Base-by-base conservation (phyloP, 1,140 invertebrate genomes). In the Drosophila pseudoobscura region DNA sequence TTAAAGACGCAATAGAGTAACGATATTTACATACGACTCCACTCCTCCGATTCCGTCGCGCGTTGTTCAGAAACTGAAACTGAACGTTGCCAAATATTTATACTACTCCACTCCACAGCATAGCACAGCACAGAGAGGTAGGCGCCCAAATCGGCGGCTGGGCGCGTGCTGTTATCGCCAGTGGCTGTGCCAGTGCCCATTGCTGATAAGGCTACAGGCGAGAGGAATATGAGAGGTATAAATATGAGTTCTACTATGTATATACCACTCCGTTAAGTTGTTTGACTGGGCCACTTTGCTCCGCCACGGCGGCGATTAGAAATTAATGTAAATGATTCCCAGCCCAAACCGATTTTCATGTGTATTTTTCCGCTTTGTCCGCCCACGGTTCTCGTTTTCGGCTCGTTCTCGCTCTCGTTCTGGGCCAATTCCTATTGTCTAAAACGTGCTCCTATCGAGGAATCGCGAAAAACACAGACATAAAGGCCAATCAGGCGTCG, bases 21-120 rank as follows among this genome's bases (percentile, higher is more conserved):
- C 15, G n/a, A 64, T 74, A 75, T 75, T 75, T 74, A 74, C 70
- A 75, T 75, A 65, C 49, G 61, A 58, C 43, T 65, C 47, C 71
- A 44, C 43, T 65, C 47, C 71, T 49, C 60, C 71, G 54, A 20
- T 44, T 75, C 53, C 51, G 51, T 47, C 31, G 44, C 47, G 53
- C 29, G 61, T 64, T 75, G 44, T 47, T 75, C 49, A 65, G 60
- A 58, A 58, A 75, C 71, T 65, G 35, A 74, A 73, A 39, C 35
- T 11, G 35, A 39, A 35, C 43, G 61, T 58, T 75, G 71, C 72
- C 60, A 75, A 75, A 75, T 75, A 75, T 53, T 74, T 75, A 41
- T 35, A 65, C 53, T 52, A 35, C 15, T 45, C 41, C 45, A 15
- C 39, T 45, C 35, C 11, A 3, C 31, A 13, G 11, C 11, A 5